Base-by-base conservation (phyloP, 2,888 invertebrate genomes). In the Torymus aiolomorphi region DNA sequence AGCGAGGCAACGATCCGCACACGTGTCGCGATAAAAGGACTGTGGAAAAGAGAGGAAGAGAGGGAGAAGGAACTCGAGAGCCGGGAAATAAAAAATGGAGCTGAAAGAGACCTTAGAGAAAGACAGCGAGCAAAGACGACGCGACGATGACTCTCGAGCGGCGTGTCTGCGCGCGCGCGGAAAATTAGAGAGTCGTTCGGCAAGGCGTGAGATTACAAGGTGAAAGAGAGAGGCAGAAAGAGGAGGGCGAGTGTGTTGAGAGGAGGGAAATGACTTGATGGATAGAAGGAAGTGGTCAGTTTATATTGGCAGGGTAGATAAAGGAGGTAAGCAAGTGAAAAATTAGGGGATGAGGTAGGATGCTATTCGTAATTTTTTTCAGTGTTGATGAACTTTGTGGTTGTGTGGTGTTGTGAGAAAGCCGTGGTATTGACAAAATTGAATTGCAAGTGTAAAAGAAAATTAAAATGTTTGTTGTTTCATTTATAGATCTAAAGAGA, bases 181-280 rank as follows among this genome's bases (percentile, higher is more conserved):
- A 83, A 83, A 84, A 84, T 84, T 84, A 84, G 83, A 83, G 82
- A 82, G 82, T 83, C 82, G 80, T 71, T 80, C 77, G 82, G 74
- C 75, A 72, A 79, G 80, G 81, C 66, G 80, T 71, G 72, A 67
- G 65, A 78, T 78, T 74, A 80, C 73, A 63, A 78, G 78, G 42
- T 24, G 61, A 49, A 52, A 59, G 65, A 79, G 78, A 72, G 79
- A 76, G 83, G 61, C 80, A 81, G 59, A 66, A 59, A 59, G 42
- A 20, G 8, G 31, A 31, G 31, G 0, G 2, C 8, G 31, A 31
- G 3, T 31, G 31, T 31, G 2, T 31, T 51, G 52, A 54, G 49
- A 31, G 67, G 59, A 80, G 72, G 61, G 54, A 67, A 42, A 70
- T 62, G 66, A 18, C 61, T 54, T 13, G 79, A 65, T 65, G 18